Evolutionary conservation across 2,888 invertebrate species (phyloP).

Genomic region (Aethes cnicana): DNA sequence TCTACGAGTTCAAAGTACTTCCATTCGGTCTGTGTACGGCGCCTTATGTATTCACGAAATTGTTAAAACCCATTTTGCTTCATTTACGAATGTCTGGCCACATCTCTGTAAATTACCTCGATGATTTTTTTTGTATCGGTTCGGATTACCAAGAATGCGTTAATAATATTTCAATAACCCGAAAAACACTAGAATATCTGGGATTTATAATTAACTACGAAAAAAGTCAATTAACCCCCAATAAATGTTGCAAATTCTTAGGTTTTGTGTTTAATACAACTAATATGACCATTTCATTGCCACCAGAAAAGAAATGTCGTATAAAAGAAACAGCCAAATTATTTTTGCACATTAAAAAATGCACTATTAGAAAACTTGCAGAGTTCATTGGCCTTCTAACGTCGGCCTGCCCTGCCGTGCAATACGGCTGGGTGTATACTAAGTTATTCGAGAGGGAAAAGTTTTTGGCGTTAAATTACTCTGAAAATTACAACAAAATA

Average conservation of each 20-base stretch:
- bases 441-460: conserved; percentile 6
- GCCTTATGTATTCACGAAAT: neutral
- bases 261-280: too few relatives aligned
- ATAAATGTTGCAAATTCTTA: too few relatives aligned
- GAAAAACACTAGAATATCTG: too few relatives aligned
- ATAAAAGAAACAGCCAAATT: neutral
- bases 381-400: neutral
- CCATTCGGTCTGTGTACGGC: neutral
- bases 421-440: conserved; percentile 8
- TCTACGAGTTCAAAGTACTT: neutral
- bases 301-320: neutral
- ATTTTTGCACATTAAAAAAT: too few relatives aligned
- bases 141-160: neutral
- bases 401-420: conserved; percentile 1
- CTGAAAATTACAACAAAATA: conserved; percentile 1
- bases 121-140: conserved; percentile 11
- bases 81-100: neutral
- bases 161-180: too few relatives aligned
- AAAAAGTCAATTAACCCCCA: too few relatives aligned
- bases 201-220: too few relatives aligned
- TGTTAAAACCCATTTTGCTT: neutral
- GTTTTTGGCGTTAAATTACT: neutral
- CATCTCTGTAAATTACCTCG: conserved; percentile 6
- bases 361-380: conserved; percentile 8
- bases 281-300: too few relatives aligned